Percentiles rank a stretch among this genome's conserved stretches.
Evolutionary conservation across 2,888 invertebrate species (phyloP).

Genomic region (Drosophila barbarae): DNA sequence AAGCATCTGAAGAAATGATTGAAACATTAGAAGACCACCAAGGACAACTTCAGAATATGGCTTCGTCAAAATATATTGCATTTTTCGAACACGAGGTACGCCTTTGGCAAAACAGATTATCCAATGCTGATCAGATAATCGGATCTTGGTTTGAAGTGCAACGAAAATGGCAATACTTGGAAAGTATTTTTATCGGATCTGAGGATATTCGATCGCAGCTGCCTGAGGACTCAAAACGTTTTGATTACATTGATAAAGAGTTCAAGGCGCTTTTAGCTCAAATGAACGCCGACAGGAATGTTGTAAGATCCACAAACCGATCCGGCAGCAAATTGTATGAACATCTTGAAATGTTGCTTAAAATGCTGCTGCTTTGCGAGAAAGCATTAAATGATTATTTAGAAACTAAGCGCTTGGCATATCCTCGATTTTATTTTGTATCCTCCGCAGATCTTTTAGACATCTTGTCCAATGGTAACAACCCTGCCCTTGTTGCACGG

Average conservation of each 20-base stretch:
- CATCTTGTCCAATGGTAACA: conserved; percentile 89
- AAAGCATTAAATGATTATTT: conserved; percentile 96
- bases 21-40: conserved; percentile 97
- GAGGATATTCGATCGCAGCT: conserved; percentile 95
- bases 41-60: conserved; percentile 95
- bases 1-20: conserved; percentile 91
- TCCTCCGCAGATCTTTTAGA: conserved; percentile 95
- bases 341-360: conserved; percentile 86
- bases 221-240: conserved; percentile 93
- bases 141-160: conserved; percentile 93
- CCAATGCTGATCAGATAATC: conserved; percentile 93
- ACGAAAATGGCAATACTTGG: conserved; percentile 95
- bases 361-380: conserved; percentile 90
- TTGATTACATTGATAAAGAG: conserved; percentile 90
- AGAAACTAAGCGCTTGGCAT: conserved; percentile 95
- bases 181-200: conserved; percentile 97
- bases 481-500: conserved; percentile 86
- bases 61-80: conserved; percentile 94
- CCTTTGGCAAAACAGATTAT: conserved; percentile 92
- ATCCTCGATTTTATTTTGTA: conserved; percentile 97
- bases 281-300: conserved; percentile 88
- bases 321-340: conserved; percentile 86
- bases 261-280: conserved; percentile 86
- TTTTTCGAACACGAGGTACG: conserved; percentile 92
- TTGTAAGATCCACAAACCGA: conserved; percentile 91